These are phyloP conservation scores for Pipistrellus pipistrellus DNA, from an alignment of 2,797 vertebrate species.

Conservation along the genomic window DNA sequence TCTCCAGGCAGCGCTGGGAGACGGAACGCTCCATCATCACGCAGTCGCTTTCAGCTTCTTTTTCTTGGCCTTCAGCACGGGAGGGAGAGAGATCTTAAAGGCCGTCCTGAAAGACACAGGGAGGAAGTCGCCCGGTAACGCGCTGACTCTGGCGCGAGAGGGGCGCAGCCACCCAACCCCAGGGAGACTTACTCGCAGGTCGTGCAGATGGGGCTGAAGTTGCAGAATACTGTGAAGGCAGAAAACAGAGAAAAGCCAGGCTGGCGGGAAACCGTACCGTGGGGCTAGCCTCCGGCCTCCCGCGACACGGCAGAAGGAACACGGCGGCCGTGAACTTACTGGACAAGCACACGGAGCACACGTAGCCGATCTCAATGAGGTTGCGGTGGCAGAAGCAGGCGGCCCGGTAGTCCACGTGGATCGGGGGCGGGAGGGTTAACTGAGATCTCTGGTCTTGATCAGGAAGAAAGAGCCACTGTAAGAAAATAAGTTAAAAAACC, in stretches of 20 bases:
- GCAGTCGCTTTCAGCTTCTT: slow-evolving; percentile 94
- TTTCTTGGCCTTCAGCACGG: slow-evolving; percentile 98
- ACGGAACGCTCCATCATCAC: slow-evolving; percentile 63
- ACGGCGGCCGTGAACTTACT: slow-evolving; percentile 89
- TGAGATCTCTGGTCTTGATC: slow-evolving; percentile 96
- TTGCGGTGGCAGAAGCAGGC: slow-evolving; percentile 98
- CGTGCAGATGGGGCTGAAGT: slow-evolving; percentile 99
- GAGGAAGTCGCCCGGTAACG: neutral
- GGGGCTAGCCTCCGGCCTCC: neutral
- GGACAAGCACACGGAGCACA: slow-evolving; percentile 99
- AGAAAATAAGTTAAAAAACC: rapidly evolving
- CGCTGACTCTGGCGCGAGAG: neutral
- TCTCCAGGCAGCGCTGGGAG: neutral
- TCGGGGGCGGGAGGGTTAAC: slow-evolving; percentile 94
- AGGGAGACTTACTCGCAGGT: slow-evolving; percentile 97
- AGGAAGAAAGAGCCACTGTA: slow-evolving; percentile 97
- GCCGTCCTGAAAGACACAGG: slow-evolving; percentile 92
- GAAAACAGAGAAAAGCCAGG: neutral
- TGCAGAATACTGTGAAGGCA: slow-evolving; percentile 96
- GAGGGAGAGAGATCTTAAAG: slow-evolving; percentile 98
- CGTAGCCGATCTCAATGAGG: slow-evolving; percentile 98
- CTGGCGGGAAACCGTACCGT: neutral
- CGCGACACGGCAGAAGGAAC: neutral
- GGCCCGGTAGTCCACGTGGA: slow-evolving; percentile 97
- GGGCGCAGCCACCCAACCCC: neutral